Conservation (phyloP, 92 coral and sea anemone species). For the Epizoanthus stellaris region DNA sequence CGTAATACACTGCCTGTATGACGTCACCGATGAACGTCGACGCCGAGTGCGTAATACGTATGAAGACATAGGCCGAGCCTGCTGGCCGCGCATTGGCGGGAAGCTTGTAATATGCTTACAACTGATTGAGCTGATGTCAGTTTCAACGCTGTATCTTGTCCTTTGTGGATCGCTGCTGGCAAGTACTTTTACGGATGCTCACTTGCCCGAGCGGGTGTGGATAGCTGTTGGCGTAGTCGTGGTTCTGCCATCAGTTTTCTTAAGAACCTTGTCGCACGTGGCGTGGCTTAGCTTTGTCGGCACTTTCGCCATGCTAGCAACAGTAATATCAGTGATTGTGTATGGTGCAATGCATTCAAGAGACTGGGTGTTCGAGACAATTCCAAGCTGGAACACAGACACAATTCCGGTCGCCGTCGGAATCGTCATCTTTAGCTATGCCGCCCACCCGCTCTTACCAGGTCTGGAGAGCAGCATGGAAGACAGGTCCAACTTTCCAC, state of each 20-base stretch:
- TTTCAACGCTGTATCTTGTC: constrained; percentile 56
- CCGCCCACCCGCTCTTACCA: constrained; percentile 72
- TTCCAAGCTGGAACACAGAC: constrained; percentile 52
- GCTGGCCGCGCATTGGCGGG: constrained; percentile 68
- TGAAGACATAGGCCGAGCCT: constrained; percentile 59
- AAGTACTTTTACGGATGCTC: constrained; percentile 50
- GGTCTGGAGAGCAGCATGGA: constrained; percentile 66
- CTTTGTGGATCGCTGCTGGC: constrained; percentile 68
- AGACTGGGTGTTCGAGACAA: constrained; percentile 55
- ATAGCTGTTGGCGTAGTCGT: constrained; percentile 52
- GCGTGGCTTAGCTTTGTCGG: constrained; percentile 77
- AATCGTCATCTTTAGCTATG: constrained; percentile 69
- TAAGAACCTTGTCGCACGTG: constrained; percentile 56
- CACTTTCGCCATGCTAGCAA: constrained; percentile 54
- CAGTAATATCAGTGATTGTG: constrained; percentile 57
- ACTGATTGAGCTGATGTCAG: constrained; percentile 53
- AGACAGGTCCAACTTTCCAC: constrained; percentile 51
- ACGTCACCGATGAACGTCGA: constrained; percentile 28
- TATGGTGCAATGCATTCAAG: constrained; percentile 54
- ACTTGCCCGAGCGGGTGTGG: constrained; percentile 57
- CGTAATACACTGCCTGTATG: constrained; percentile 60
- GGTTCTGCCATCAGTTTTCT: constrained; percentile 69
- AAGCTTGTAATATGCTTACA: constrained; percentile 57
- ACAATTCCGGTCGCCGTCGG: constrained; percentile 69
- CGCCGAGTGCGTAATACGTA: constrained; percentile 56